Evolutionary conservation across 2,888 invertebrate genomes (phyloP).

Genomic region (Diplolepis rosae): DNA sequence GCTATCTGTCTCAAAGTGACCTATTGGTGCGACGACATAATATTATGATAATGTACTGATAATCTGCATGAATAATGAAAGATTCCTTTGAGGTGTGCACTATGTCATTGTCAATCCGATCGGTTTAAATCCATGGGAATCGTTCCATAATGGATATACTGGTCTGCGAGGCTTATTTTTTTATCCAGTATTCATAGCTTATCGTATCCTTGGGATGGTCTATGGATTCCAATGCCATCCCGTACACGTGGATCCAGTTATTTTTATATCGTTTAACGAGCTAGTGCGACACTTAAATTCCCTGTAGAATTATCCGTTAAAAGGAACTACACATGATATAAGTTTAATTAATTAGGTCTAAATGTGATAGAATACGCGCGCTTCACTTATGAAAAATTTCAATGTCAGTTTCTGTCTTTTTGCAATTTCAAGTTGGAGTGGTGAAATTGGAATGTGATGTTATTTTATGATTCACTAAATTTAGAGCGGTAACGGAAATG

Average conservation of each 20-base stretch:
- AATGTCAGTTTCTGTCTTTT: too few relatives aligned
- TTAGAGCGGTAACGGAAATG: too few relatives aligned
- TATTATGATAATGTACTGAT: slow-evolving; percentile 69
- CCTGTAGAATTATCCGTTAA: neutral
- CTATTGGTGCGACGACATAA: slow-evolving; percentile 63
- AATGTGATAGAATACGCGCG: too few relatives aligned
- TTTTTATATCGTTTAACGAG: neutral
- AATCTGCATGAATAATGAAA: slow-evolving; percentile 69
- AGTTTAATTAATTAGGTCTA: too few relatives aligned
- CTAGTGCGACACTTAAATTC: neutral
- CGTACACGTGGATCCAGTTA: slow-evolving; percentile 4
- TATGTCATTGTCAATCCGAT: slow-evolving; percentile 67
- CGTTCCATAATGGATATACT: slow-evolving; percentile 66
- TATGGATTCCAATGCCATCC: slow-evolving; percentile 45
- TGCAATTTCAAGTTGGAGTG: neutral
- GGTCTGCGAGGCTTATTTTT: slow-evolving; percentile 48
- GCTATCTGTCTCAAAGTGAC: slow-evolving; percentile 10
- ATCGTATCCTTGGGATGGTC: slow-evolving; percentile 44
- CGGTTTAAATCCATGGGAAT: slow-evolving; percentile 58
- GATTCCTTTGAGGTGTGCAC: slow-evolving; percentile 55
- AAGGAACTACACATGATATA: neutral
- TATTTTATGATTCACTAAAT: too few relatives aligned
- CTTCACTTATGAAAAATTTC: too few relatives aligned
- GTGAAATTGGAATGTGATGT: too few relatives aligned
- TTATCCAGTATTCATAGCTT: slow-evolving; percentile 45